phyloP scores from a whole-genome alignment of 1,140 invertebrate species.

The Pseudomyrmex concolor region DNA sequence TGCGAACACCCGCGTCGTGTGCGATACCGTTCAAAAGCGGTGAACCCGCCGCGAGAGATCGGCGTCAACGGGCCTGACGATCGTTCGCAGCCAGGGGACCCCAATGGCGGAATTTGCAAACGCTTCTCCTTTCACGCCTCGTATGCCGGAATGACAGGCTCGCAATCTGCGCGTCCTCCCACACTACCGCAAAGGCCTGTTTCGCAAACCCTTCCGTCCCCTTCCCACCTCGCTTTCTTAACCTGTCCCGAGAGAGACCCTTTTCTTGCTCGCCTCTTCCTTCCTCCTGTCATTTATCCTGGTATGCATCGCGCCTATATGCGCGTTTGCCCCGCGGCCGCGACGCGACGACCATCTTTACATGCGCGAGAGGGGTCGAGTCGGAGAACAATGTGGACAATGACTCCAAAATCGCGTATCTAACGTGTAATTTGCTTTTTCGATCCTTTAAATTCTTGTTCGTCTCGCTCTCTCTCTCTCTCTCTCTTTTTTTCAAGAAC shows the following conservation, averaged over 20 bases:
- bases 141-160: constrained; percentile 69
- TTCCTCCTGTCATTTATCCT: constrained; percentile 69
- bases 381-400: constrained; percentile 18
- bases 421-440: constrained; percentile 54
- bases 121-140: constrained; percentile 74
- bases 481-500: no score
- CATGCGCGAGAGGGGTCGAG: constrained; percentile 43
- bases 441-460: constrained; percentile 40
- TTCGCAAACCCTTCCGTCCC: constrained; percentile 53
- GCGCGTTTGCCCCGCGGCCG: constrained; percentile 49
- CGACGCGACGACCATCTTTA: constrained; percentile 43
- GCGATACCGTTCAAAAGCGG: constrained; percentile 38
- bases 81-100: constrained; percentile 16
- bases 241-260: constrained; percentile 17
- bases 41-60: background rate
- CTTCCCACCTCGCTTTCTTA: background rate
- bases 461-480: constrained; percentile 4
- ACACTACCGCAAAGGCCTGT: constrained; percentile 62
- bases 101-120: constrained; percentile 66
- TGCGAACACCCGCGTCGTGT: constrained; percentile 52
- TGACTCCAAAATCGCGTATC: constrained; percentile 38
- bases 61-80: constrained; percentile 64
- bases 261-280: constrained; percentile 54
- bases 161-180: constrained; percentile 74
- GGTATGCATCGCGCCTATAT: constrained; percentile 34